phyloP scores from a whole-genome alignment of 2,888 invertebrate species.

The Agelastica alni region DNA sequence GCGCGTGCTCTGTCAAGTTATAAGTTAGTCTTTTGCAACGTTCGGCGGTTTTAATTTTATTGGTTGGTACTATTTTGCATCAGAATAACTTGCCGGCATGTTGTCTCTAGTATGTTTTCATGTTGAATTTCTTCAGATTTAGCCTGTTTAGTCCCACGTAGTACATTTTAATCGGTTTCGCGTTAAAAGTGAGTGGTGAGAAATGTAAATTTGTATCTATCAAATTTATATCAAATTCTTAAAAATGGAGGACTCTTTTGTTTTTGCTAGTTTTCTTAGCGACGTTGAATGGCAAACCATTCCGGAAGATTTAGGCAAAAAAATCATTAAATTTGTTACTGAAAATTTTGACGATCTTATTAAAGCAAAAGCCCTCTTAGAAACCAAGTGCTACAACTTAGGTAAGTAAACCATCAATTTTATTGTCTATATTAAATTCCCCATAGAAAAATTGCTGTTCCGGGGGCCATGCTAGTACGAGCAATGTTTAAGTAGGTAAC shows the following conservation, averaged over 20 bases:
- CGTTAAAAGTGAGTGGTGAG: constrained; percentile 6
- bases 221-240: too few relatives aligned
- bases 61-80: too few relatives aligned
- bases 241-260: constrained; percentile 48
- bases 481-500: too few relatives aligned
- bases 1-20: too few relatives aligned
- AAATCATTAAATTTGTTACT: constrained; percentile 65
- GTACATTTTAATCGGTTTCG: constrained; percentile 9
- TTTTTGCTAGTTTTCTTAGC: constrained; percentile 56
- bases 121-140: neutral
- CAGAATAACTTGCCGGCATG: constrained; percentile 27
- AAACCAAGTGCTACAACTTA: constrained; percentile 66
- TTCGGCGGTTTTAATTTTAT: too few relatives aligned
- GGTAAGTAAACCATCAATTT: constrained; percentile 57
- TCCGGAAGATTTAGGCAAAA: constrained; percentile 61
- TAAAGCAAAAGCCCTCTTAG: constrained; percentile 74
- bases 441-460: too few relatives aligned
- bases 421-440: neutral
- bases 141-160: neutral
- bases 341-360: constrained; percentile 72
- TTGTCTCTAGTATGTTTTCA: constrained; percentile 20
- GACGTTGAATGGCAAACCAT: constrained; percentile 62
- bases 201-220: too few relatives aligned
- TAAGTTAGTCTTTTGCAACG: too few relatives aligned
- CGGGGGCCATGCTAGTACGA: too few relatives aligned